phyloP scores from a whole-genome alignment of 2,888 invertebrate species.

The Graphium colonna region DNA sequence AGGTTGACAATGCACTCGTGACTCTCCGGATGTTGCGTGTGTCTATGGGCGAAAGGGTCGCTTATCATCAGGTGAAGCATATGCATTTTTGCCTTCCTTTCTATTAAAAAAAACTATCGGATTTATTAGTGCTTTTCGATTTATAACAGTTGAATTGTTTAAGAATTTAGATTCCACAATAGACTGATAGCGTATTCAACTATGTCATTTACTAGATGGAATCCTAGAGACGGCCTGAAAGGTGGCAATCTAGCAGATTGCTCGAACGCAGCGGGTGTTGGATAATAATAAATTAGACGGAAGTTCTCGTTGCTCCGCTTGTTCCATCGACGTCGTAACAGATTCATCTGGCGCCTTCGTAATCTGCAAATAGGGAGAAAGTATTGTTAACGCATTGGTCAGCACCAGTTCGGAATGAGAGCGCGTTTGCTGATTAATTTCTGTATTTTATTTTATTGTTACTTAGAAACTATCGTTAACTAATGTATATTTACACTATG shows the following conservation, averaged over 20 bases:
- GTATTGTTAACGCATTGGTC: neutral
- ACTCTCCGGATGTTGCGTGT: too few relatives aligned
- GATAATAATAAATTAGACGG: conserved; percentile 5
- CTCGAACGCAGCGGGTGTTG: conserved; percentile 21
- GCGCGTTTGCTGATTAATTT: too few relatives aligned
- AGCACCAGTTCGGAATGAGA: too few relatives aligned
- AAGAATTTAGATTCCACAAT: too few relatives aligned
- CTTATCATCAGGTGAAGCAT: too few relatives aligned
- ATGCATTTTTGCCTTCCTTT: too few relatives aligned
- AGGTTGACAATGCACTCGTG: too few relatives aligned
- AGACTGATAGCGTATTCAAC: neutral
- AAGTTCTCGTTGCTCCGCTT: neutral
- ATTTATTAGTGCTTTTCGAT: too few relatives aligned
- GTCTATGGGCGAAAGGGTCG: too few relatives aligned
- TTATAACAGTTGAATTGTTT: too few relatives aligned
- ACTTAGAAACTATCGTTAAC: neutral
- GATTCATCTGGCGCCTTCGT: conserved; percentile 1
- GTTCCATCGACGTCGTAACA: conserved; percentile 9
- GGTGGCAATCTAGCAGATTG: conserved; percentile 19
- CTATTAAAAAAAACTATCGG: too few relatives aligned
- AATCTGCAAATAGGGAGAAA: conserved; percentile 7
- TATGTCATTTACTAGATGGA: conserved; percentile 2
- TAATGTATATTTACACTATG: too few relatives aligned
- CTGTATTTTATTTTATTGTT: neutral
- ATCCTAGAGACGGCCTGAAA: conserved; percentile 12